phyloP scores from a whole-genome alignment of 2,113 vertebrate genomes.

The Uria aalge region DNA sequence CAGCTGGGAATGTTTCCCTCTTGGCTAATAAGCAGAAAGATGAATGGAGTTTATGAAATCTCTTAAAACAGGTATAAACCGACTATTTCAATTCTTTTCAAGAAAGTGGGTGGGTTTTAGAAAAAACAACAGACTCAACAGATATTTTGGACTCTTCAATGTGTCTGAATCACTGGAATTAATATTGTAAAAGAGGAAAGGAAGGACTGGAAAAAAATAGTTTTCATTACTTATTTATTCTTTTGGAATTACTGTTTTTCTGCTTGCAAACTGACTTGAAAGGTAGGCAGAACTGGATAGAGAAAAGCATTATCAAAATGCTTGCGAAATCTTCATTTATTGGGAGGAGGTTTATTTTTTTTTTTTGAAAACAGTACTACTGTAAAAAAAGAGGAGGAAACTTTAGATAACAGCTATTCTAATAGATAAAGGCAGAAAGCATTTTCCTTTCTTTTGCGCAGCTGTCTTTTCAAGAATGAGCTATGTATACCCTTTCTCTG shows the following conservation, averaged over 20 bases:
- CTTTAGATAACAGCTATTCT: slow-evolving; percentile 14
- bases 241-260: slow-evolving; percentile 1
- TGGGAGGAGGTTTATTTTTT: background rate
- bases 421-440: background rate
- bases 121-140: background rate
- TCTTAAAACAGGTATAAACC: background rate
- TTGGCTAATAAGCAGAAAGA: background rate
- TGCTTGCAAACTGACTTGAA: slow-evolving; percentile 18
- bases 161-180: background rate
- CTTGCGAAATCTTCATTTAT: background rate
- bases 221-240: slow-evolving; percentile 51
- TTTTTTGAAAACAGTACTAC: background rate
- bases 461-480: background rate
- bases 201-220: background rate
- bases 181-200: background rate
- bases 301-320: background rate
- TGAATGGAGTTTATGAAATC: background rate
- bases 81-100: background rate
- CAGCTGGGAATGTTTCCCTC: background rate
- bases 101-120: background rate
- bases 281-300: background rate
- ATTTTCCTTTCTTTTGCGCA: background rate
- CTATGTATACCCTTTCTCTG: background rate
- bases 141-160: background rate
- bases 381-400: slow-evolving; percentile 22